phyloP scores from a whole-genome alignment of 2,113 vertebrate genomes.

The Lasiurus cinereus region DNA sequence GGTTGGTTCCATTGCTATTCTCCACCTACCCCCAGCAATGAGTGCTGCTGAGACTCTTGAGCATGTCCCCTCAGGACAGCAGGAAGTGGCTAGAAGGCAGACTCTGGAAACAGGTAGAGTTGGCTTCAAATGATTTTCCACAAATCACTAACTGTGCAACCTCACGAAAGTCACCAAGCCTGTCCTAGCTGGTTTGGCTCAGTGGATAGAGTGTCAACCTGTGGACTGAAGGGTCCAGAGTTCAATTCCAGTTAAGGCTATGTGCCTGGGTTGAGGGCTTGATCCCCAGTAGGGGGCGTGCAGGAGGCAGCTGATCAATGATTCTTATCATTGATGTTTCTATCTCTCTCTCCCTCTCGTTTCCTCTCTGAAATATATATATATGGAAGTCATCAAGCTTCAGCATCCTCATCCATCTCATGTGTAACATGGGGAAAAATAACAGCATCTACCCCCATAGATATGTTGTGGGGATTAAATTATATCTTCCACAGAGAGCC shows the following conservation, averaged over 20 bases:
- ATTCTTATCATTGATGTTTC: no score
- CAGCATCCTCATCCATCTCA: neutral
- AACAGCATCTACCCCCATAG: neutral
- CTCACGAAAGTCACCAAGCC: neutral
- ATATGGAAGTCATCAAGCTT: neutral
- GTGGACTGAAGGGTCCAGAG: no score
- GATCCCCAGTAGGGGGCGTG: no score
- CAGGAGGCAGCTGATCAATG: no score
- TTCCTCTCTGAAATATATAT: no score
- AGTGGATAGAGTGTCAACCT: no score
- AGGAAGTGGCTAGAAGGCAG: neutral
- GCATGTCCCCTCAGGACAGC: neutral
- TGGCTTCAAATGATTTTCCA: neutral
- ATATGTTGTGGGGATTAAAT: neutral
- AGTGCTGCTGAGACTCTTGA: neutral
- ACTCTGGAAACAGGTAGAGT: neutral
- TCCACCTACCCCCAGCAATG: neutral
- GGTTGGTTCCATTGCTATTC: neutral
- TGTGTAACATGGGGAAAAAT: neutral
- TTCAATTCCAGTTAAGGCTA: no score
- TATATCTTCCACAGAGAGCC: neutral
- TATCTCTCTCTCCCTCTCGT: no score
- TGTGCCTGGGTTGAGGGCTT: no score
- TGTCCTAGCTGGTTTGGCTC: neutral
- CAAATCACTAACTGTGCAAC: neutral